A percentile compares a stretch with the other conserved stretches of the same genome.
Evolutionary conservation across 2,797 vertebrate species (phyloP).

Genomic region (Amazona ochrocephala): DNA sequence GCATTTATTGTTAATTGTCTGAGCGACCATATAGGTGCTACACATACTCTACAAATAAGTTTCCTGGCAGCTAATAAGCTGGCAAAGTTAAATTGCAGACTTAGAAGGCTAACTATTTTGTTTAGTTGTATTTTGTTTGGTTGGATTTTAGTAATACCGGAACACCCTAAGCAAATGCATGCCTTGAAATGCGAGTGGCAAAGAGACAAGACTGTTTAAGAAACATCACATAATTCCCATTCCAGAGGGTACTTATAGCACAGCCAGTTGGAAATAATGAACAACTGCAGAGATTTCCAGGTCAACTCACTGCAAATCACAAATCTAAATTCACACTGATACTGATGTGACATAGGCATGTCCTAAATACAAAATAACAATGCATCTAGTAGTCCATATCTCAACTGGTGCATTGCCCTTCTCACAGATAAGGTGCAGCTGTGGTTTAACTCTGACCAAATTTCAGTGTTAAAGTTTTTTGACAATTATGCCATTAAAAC

Average conservation of each 20-base stretch:
- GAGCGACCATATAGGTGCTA: not conserved
- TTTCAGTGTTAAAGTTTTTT: not conserved
- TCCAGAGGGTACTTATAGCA: not conserved
- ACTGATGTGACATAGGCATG: not conserved
- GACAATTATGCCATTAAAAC: not conserved
- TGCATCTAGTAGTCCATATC: not conserved
- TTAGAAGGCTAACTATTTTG: not conserved
- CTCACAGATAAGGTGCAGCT: not conserved
- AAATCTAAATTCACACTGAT: not conserved
- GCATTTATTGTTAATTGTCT: not conserved
- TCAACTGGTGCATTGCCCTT: not conserved
- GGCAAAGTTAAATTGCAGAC: not conserved
- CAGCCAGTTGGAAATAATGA: not conserved
- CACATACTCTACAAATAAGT: not conserved
- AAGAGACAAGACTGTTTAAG: not conserved
- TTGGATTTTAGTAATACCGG: not conserved
- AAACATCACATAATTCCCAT: not conserved
- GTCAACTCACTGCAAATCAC: not conserved
- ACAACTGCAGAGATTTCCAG: not conserved
- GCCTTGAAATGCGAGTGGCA: not conserved
- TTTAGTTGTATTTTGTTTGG: not conserved
- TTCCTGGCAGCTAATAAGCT: not conserved
- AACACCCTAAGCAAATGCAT: not conserved
- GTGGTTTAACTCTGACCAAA: not conserved
- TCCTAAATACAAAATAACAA: not conserved